Percentiles rank a stretch among this genome's conserved stretches.
These are phyloP conservation scores for Aeoliscus strigatus DNA, from an alignment of 2,797 vertebrate species.

Conservation along the genomic window DNA sequence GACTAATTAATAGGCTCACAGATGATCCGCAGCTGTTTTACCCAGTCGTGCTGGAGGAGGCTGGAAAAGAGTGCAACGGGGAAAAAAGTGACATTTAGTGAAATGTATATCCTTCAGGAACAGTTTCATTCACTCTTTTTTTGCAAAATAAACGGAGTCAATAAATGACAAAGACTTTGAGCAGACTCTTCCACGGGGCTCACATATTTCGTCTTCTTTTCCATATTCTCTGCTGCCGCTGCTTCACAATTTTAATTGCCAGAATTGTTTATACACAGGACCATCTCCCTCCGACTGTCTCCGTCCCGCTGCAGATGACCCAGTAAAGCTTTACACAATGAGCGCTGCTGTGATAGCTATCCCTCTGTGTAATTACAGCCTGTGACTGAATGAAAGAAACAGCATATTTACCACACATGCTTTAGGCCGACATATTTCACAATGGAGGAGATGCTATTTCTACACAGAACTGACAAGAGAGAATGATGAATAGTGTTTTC, in stretches of 20 bases:
- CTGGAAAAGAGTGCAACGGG: conserved; percentile 10
- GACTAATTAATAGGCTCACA: conserved; percentile 71
- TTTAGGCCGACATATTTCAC: conserved; percentile 40
- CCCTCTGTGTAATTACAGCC: conserved; percentile 57
- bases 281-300: conserved; percentile 6
- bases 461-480: conserved; percentile 19
- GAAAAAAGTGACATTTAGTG: conserved; percentile 44
- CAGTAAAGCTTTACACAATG: conserved; percentile 38
- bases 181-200: conserved; percentile 26
- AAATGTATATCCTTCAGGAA: conserved; percentile 29
- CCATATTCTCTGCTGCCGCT: conserved; percentile 12
- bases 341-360: conserved; percentile 36
- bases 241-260: conserved; percentile 38
- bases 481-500: conserved; percentile 35
- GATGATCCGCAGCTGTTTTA: conserved; percentile 58
- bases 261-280: conserved; percentile 26
- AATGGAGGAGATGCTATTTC: conserved; percentile 14
- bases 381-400: conserved; percentile 53
- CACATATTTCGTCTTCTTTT: conserved; percentile 17
- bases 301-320: conserved; percentile 40
- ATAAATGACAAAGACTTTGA: conserved; percentile 57
- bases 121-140: conserved; percentile 16
- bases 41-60: conserved; percentile 37
- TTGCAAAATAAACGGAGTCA: conserved; percentile 12
- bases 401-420: conserved; percentile 50